Evolutionary conservation across 1,140 invertebrate species (phyloP).

Genomic region (Listronotus oregonensis): DNA sequence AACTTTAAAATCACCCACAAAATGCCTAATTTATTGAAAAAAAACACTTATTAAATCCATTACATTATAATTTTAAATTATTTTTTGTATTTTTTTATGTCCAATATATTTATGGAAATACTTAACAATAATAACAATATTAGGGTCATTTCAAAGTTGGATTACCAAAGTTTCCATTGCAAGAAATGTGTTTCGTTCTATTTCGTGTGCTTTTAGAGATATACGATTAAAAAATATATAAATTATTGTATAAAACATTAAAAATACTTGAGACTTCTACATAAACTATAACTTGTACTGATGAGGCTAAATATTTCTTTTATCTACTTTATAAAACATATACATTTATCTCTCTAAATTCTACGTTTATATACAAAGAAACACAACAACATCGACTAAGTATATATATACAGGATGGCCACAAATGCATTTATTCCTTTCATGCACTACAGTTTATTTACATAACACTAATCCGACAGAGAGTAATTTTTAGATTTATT

Average conservation of each 20-base stretch:
- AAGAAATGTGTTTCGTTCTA: too few relatives aligned
- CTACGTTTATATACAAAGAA: conserved; percentile 22
- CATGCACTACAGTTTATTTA: conserved; percentile 12
- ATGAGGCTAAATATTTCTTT: conserved; percentile 11
- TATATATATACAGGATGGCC: conserved; percentile 23
- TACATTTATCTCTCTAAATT: conserved; percentile 1
- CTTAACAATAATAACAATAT: not conserved
- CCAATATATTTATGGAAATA: not conserved
- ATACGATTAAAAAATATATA: too few relatives aligned
- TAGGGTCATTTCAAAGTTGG: too few relatives aligned
- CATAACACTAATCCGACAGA: not conserved
- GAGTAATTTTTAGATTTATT: not conserved
- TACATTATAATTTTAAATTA: too few relatives aligned
- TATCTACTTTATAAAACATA: conserved; percentile 5
- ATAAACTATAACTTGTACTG: conserved; percentile 14
- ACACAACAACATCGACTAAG: conserved; percentile 1
- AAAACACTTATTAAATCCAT: too few relatives aligned
- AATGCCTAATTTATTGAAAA: not conserved
- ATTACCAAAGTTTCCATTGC: too few relatives aligned
- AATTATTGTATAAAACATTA: too few relatives aligned
- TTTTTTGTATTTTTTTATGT: too few relatives aligned
- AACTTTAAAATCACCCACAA: not conserved
- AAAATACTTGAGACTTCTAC: too few relatives aligned
- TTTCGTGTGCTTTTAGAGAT: too few relatives aligned
- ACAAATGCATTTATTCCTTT: conserved; percentile 1